Base-by-base conservation (phyloP, 2,888 invertebrate genomes). In the Chouioia cunea region DNA sequence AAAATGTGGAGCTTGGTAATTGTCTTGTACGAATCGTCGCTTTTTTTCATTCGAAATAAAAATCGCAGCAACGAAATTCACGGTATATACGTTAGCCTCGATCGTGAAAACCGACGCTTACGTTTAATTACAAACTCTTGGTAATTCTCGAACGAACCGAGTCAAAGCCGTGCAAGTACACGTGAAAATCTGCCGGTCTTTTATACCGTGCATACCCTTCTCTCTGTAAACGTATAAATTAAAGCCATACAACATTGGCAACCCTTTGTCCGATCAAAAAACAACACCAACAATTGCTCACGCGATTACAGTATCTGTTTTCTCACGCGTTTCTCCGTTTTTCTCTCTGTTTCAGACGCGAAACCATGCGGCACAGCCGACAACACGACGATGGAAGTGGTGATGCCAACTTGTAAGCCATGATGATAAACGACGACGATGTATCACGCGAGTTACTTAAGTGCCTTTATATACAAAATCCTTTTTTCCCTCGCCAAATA, bases 351-450 rank as follows among this genome's bases (percentile, higher is more conserved):
- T 67, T 1, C 67, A 73, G 73, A 73, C 52, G 73, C 64, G 12
- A 73, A 73, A 60, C 67, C 67, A 23, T 70, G 66, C 64, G 50
- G 70, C 23, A 69, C 73, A 47, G 73, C 62, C 43, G 73, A 70
- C 15, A 71, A 44, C 59, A 58, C 59, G 16, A 65, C 64, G 4
- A 4, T 36, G 18, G n/a, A 48, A 3, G 48, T 16, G n/a, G 6
- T 16, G 48, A 48, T n/a, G 18, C 48, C n/a, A 18, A 10, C 48
- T 18, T n/a, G 48, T 58, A 73, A 73, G 70, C 73, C 73, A 52
- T 73, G 67, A 48, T 48, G 47, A 6, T 27, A n/a, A n/a, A n/a
- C n/a, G n/a, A n/a, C n/a, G 48, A 48, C 12, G 48, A 73, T 70
- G 65, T 64, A 70, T 56, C 46, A 43, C 36, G 10, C 36, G 14